Percentiles rank a stretch among this genome's conserved stretches.
Evolutionary conservation across 2,888 invertebrate species (phyloP).

Genomic region (Piscicola geometra): DNA sequence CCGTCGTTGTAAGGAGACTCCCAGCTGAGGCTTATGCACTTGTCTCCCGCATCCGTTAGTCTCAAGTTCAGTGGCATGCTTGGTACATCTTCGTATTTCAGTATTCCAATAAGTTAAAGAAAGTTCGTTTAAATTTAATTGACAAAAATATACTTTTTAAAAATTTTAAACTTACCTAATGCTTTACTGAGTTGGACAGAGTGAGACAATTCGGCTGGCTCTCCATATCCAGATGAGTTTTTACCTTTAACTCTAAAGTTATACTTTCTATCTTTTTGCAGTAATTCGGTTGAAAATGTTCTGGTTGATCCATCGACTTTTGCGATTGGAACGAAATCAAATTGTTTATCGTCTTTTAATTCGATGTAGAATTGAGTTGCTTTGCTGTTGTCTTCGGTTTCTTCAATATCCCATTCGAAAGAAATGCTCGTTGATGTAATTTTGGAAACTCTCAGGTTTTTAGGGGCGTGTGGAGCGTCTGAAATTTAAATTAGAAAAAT

Average conservation of each 20-base stretch:
- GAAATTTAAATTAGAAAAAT: neutral
- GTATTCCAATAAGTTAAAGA: too few relatives aligned
- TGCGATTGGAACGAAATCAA: slow-evolving; percentile 32
- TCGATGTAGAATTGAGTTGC: slow-evolving; percentile 47
- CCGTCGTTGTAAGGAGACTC: slow-evolving; percentile 43
- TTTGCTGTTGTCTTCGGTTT: slow-evolving; percentile 47
- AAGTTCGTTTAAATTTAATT: too few relatives aligned
- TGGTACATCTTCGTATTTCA: slow-evolving; percentile 43
- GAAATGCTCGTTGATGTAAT: slow-evolving; percentile 30
- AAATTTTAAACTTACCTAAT: slow-evolving; percentile 4
- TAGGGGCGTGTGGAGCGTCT: slow-evolving; percentile 32
- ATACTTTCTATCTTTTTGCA: slow-evolving; percentile 57
- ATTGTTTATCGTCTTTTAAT: slow-evolving; percentile 32
- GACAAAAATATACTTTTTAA: too few relatives aligned
- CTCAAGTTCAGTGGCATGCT: slow-evolving; percentile 48
- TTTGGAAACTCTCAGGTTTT: slow-evolving; percentile 23
- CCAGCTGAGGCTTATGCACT: slow-evolving; percentile 44
- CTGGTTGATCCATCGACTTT: slow-evolving; percentile 30
- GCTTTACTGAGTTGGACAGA: slow-evolving; percentile 29
- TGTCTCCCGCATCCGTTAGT: slow-evolving; percentile 43
- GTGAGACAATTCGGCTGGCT: slow-evolving; percentile 3
- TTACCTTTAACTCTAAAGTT: slow-evolving; percentile 73
- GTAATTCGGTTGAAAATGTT: slow-evolving; percentile 27
- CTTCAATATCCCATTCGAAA: slow-evolving; percentile 51
- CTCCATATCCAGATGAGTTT: slow-evolving; percentile 30